phyloP scores from a whole-genome alignment of 2,113 vertebrate species.

The Corythoichthys haematopterus region DNA sequence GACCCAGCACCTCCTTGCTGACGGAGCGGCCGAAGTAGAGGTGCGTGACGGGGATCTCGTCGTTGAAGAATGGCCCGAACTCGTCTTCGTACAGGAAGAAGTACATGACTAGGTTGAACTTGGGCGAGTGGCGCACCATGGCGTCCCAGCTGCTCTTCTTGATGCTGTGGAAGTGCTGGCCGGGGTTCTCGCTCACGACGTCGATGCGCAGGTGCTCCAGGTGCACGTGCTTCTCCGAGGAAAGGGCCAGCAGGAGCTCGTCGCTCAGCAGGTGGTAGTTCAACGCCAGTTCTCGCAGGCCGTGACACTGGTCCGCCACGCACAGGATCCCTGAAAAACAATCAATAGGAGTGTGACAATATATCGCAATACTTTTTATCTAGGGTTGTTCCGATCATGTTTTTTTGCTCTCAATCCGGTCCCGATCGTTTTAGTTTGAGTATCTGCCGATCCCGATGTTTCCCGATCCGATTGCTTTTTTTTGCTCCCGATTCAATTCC shows the following conservation, averaged over 20 bases:
- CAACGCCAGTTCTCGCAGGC: conserved; percentile 87
- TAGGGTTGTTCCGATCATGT: no score
- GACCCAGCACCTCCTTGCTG: conserved; percentile 93
- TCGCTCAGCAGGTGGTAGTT: conserved; percentile 93
- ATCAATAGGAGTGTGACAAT: not conserved
- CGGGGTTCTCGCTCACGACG: conserved; percentile 94
- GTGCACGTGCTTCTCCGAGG: conserved; percentile 91
- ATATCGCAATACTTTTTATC: no score
- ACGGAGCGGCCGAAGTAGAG: conserved; percentile 95
- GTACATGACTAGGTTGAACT: conserved; percentile 98
- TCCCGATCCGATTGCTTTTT: no score
- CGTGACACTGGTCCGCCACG: conserved; percentile 92
- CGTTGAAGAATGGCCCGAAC: conserved; percentile 91
- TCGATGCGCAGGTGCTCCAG: conserved; percentile 94
- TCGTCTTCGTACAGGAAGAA: conserved; percentile 96
- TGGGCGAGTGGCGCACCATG: conserved; percentile 92
- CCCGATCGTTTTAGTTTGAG: no score
- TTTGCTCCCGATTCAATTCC: no score
- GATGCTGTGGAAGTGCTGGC: conserved; percentile 91
- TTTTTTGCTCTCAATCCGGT: no score
- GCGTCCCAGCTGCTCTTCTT: conserved; percentile 99
- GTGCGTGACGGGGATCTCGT: conserved; percentile 91
- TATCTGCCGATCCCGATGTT: no score
- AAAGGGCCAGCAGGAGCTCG: conserved; percentile 89
- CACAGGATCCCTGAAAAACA: conserved; percentile 62